Percentiles rank a stretch among this genome's conserved stretches.
phyloP scores from a whole-genome alignment of 1,140 invertebrate species.

The Acromyrmex charruanus region DNA sequence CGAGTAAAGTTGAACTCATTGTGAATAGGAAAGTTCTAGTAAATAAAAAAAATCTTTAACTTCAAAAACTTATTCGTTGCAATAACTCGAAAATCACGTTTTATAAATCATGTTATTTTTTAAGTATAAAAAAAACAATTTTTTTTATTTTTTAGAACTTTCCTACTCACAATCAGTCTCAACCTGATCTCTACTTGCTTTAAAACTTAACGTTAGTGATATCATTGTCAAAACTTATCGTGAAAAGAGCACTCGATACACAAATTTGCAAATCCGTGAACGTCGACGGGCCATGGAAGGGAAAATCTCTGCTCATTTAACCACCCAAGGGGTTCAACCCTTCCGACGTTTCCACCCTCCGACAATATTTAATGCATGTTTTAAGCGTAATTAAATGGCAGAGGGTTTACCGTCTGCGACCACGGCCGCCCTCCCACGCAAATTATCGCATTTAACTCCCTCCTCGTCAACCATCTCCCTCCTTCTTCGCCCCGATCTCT shows the following conservation, averaged over 20 bases:
- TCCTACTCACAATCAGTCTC: too few relatives aligned
- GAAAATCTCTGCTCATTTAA: slow-evolving; percentile 83
- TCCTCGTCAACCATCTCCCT: slow-evolving; percentile 67
- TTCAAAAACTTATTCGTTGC: too few relatives aligned
- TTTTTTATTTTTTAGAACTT: too few relatives aligned
- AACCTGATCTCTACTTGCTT: too few relatives aligned
- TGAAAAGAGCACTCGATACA: slow-evolving; percentile 31
- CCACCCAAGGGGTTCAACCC: slow-evolving; percentile 83
- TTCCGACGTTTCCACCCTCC: slow-evolving; percentile 81
- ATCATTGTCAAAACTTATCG: slow-evolving; percentile 6
- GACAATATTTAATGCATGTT: slow-evolving; percentile 85
- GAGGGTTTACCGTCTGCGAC: slow-evolving; percentile 80
- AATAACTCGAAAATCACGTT: too few relatives aligned
- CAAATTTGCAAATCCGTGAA: slow-evolving; percentile 68
- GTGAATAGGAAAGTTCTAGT: too few relatives aligned
- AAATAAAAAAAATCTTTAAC: too few relatives aligned
- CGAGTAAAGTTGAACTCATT: too few relatives aligned
- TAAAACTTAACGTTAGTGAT: neutral
- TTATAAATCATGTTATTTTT: too few relatives aligned
- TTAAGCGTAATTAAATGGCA: slow-evolving; percentile 84
- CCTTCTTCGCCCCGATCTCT: slow-evolving; percentile 54
- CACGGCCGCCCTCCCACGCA: slow-evolving; percentile 81
- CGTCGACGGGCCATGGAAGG: slow-evolving; percentile 55
- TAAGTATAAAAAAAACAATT: too few relatives aligned
- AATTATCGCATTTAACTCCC: slow-evolving; percentile 83